Percentiles rank a stretch among this genome's conserved stretches.
phyloP scores from a whole-genome alignment of 2,113 vertebrate genomes.

The Neofelis nebulosa region DNA sequence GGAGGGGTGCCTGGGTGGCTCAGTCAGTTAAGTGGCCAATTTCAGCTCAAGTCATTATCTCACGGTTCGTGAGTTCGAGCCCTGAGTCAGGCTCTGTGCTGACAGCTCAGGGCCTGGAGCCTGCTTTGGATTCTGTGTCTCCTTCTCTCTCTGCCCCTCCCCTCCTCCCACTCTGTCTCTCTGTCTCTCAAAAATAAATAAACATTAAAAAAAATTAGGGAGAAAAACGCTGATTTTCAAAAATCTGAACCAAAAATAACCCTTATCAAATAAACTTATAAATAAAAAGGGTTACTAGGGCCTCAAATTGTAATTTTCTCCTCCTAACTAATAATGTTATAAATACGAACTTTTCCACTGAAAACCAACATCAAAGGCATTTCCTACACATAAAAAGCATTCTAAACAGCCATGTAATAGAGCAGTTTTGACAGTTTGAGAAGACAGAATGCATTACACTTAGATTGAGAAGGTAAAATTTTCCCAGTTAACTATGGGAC shows the following conservation, averaged over 20 bases:
- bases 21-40: not conserved
- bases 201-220: not conserved
- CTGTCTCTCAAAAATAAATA: not conserved
- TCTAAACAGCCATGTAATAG: not conserved
- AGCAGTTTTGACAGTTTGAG: slow-evolving; percentile 24
- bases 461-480: not conserved
- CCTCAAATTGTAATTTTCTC: slow-evolving; percentile 28
- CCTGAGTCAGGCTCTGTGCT: not conserved
- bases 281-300: not conserved
- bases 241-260: slow-evolving; percentile 1
- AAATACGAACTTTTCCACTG: slow-evolving; percentile 28
- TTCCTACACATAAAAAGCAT: slow-evolving; percentile 25
- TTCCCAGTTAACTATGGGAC: slow-evolving; percentile 64
- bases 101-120: too few relatives aligned
- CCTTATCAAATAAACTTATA: slow-evolving; percentile 10
- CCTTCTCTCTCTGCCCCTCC: not conserved
- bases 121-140: not conserved
- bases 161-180: not conserved
- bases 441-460: not conserved
- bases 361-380: slow-evolving; percentile 45
- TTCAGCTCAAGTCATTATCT: not conserved
- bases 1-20: not conserved
- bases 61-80: not conserved
- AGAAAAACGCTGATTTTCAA: not conserved
- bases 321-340: not conserved